Evolutionary conservation across 2,888 invertebrate species (phyloP).

Genomic region (Drosophila neotestacea): DNA sequence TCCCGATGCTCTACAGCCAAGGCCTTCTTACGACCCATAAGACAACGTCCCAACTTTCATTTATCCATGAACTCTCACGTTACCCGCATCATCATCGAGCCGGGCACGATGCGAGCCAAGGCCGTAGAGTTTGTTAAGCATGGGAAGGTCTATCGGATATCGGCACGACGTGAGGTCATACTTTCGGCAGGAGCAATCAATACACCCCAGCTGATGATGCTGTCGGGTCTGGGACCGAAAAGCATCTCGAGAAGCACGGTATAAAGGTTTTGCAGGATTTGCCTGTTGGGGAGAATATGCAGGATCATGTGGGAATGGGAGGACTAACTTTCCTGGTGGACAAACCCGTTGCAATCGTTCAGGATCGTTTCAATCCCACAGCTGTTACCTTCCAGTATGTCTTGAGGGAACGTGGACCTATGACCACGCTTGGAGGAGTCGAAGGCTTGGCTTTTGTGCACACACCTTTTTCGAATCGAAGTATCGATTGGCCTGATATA

Average conservation of each 20-base stretch:
- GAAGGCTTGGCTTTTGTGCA: conserved; percentile 95
- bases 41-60: conserved; percentile 92
- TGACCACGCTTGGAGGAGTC: conserved; percentile 94
- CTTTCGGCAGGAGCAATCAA: conserved; percentile 96
- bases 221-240: conserved; percentile 93
- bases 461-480: conserved; percentile 92
- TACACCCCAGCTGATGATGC: conserved; percentile 95
- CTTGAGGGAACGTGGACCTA: conserved; percentile 91
- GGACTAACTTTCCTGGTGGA: conserved; percentile 89
- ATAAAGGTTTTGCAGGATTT: conserved; percentile 91
- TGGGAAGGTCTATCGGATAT: conserved; percentile 89
- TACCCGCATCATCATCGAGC: conserved; percentile 91
- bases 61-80: conserved; percentile 92
- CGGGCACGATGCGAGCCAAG: conserved; percentile 90
- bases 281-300: conserved; percentile 92
- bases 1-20: conserved; percentile 95
- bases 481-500: conserved; percentile 93
- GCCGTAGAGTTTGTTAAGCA: conserved; percentile 93
- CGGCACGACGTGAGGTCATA: conserved; percentile 93
- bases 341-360: conserved; percentile 93
- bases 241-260: conserved; percentile 89
- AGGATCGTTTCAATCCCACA: conserved; percentile 91
- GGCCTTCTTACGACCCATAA: conserved; percentile 92
- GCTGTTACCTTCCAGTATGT: conserved; percentile 93
- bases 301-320: conserved; percentile 95